Evolutionary conservation across 2,888 invertebrate genomes (phyloP), one percentile per base, ranked within the genome.

Genomic region (Rhamnusium bicolor): DNA sequence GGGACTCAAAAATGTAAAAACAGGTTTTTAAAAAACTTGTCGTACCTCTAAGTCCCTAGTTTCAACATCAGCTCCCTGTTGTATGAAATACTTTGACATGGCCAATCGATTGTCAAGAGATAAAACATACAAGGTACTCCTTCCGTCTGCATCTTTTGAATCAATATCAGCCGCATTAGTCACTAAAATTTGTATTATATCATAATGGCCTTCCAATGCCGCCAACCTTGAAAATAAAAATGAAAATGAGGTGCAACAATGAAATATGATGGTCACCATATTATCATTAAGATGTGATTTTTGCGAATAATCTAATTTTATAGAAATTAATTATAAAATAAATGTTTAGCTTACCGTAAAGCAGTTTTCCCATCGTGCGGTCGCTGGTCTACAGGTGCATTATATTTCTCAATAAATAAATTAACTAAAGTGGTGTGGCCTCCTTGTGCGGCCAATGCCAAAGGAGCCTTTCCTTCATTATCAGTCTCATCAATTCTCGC

Each of bases 301-400:
- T n/a, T n/a, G n/a, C n/a, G n/a, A n/a, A n/a, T n/a, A n/a, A n/a
- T n/a, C n/a, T n/a, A n/a, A n/a, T n/a, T n/a, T n/a, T n/a, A n/a
- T n/a, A n/a, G n/a, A n/a, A n/a, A n/a, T n/a, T n/a, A n/a, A n/a
- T n/a, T n/a, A n/a, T 24, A 24, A 4, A 24, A 24, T 6, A 24
- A 24, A 24, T 14, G 6, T 7, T 40, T n/a, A 12, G 62, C 47
- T 49, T 83, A 93, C 91, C 96, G 92, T 61, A 97, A 90, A 0
- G 96, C 95, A 0, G 96, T 96, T 86, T 96, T 95, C 51, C 97
- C 97, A 85, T 97, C 97, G 81, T 97, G 96, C 1, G 96, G 96
- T 71, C 94, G 91, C 81, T 96, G 96, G 86, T 97, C 95, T 3
- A 94, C 93, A 16, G 94, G 94, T 1, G 95, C 94, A 1, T 91